Percentiles rank a stretch among this genome's conserved stretches.
phyloP scores from a whole-genome alignment of 2,797 vertebrate species.

The Macrochelys suwanniensis region DNA sequence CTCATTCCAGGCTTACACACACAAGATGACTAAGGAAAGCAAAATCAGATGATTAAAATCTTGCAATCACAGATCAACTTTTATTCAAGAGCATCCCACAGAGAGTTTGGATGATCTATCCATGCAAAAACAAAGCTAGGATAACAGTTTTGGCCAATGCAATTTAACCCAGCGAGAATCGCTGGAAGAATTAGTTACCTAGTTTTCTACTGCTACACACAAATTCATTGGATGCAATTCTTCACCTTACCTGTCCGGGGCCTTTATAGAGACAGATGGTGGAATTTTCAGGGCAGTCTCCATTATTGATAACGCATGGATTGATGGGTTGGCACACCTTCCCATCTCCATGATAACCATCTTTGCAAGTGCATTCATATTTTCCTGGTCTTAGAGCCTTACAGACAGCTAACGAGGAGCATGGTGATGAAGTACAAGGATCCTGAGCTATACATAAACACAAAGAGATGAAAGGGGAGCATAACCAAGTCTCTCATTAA shows the following conservation, averaged over 20 bases:
- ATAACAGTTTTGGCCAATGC: neutral
- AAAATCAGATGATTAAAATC: neutral
- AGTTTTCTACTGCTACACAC: neutral
- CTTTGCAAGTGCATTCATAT: constrained; percentile 87
- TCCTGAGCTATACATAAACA: constrained; percentile 71
- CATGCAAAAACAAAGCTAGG: neutral
- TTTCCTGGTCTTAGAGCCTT: constrained; percentile 67
- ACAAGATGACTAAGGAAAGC: constrained; percentile 82
- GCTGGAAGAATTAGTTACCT: neutral
- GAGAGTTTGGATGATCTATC: neutral
- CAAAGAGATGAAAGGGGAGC: neutral
- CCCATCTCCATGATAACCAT: constrained; percentile 89
- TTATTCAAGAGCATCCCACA: neutral
- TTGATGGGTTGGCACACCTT: constrained; percentile 87
- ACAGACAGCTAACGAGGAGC: constrained; percentile 83
- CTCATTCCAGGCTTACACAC: constrained; percentile 86
- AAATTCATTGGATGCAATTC: neutral
- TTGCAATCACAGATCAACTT: neutral
- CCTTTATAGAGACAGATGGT: constrained; percentile 85
- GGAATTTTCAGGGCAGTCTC: constrained; percentile 89
- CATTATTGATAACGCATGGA: constrained; percentile 87
- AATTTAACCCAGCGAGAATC: neutral
- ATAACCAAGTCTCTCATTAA: neutral
- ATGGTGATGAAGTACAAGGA: constrained; percentile 79
- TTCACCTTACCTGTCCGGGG: constrained; percentile 86